Evolutionary conservation across 2,797 vertebrate genomes (phyloP), one percentile per base, ranked within the genome.

Genomic region (Acanthornis magna): DNA sequence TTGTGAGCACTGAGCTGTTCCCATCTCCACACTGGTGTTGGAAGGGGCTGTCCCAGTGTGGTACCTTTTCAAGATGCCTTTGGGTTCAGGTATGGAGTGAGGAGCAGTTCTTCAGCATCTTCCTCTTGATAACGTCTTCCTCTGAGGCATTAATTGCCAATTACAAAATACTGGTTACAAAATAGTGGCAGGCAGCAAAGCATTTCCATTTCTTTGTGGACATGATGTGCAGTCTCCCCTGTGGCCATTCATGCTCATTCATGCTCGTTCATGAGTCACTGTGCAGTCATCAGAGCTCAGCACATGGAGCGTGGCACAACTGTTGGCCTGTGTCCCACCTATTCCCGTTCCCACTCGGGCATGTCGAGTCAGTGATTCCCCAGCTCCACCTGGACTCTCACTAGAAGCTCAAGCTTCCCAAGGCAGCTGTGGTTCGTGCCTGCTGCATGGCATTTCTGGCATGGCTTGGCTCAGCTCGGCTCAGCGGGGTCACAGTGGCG

Each of bases 331-430:
- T 34, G 27, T 79, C 78, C 81, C 61, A 30, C 57, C 8, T 53
- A 21, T 77, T 70, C 32, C 67, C 67, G 4, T 88, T 68, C 36
- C 63, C 74, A 40, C 65, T 20, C 2, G 0, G 60, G 29, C 29
- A 6, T 9, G 13, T 34, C 0, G 12, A 67, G 74, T 40, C 86
- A 61, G 61, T 2, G 18, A 58, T 92, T 94, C 82, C 78, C 40
- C 89, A 91, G 58, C 92, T 92, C 93, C 92, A 92, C 85, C 96
- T 94, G 89, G 89, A 92, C 95, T 96, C 95, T 92, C 91, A 83
- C 85, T 88, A 6, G 55, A 32, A n/a, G 7, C 65, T 80, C 4
- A 1, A 23, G 72, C 81, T 83, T 57, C 68, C 53, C 10, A 2
- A 22, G 42, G 84, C 74, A 67, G 88, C 86, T 21, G 30, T 45